These are phyloP conservation scores for Ailurus styani DNA, from an alignment of 2,113 vertebrate species.

Conservation along the genomic window DNA sequence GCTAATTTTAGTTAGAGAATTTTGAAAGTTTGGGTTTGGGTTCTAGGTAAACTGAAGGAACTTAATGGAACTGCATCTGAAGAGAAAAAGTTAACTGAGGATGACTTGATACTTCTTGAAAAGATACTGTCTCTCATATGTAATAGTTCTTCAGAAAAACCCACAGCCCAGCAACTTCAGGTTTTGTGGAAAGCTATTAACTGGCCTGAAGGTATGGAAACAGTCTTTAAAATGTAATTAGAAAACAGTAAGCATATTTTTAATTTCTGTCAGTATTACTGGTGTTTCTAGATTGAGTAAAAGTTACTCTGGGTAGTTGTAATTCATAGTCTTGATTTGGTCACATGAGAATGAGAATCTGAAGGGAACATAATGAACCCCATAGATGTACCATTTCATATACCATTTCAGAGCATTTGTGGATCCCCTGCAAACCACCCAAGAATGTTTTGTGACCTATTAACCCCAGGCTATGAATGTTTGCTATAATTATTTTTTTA, in stretches of 20 bases:
- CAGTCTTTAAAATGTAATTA: background rate
- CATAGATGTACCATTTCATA: background rate
- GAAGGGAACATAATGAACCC: background rate
- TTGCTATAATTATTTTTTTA: background rate
- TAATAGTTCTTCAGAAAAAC: constrained; percentile 80
- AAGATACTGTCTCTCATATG: constrained; percentile 84
- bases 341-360: background rate
- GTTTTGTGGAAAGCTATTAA: constrained; percentile 92
- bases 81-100: constrained; percentile 85
- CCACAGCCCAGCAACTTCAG: constrained; percentile 88
- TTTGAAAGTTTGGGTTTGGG: constrained; percentile 41
- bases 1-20: background rate
- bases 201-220: constrained; percentile 92
- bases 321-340: background rate
- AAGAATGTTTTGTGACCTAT: background rate
- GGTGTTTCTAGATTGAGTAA: background rate
- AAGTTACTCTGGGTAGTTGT: background rate
- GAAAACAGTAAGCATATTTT: background rate
- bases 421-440: background rate
- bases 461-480: background rate
- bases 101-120: constrained; percentile 85
- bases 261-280: constrained; percentile 7
- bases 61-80: constrained; percentile 83
- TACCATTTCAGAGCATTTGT: constrained; percentile 2
- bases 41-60: constrained; percentile 91